Percentiles rank a stretch among this genome's conserved stretches.
phyloP scores from a whole-genome alignment of 2,113 vertebrate genomes.

The Manacus vitellinus region DNA sequence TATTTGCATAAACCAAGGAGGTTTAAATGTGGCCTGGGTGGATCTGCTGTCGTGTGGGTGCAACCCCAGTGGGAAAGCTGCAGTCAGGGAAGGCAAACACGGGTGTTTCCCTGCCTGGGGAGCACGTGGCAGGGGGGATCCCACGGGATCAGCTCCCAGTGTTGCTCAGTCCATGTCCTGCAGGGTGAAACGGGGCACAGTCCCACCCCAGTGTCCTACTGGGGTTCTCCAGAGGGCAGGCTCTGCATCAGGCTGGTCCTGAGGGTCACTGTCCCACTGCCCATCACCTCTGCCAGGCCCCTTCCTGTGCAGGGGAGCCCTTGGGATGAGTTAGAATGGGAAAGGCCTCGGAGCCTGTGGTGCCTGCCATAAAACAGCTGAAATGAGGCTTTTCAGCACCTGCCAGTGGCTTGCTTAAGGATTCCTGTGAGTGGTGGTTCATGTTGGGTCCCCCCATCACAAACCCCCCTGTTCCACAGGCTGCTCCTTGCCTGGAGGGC shows the following conservation, averaged over 20 bases:
- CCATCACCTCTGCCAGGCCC: not conserved
- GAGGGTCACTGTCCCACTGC: not conserved
- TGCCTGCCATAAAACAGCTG: not conserved
- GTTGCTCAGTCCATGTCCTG: fast-evolving
- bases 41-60: not conserved
- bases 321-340: not conserved
- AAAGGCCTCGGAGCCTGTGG: not conserved
- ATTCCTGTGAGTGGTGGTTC: not conserved
- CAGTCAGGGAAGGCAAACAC: not conserved
- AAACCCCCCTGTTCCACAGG: not conserved
- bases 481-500: not conserved
- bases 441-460: not conserved
- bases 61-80: not conserved
- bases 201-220: fast-evolving
- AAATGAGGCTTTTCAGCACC: not conserved
- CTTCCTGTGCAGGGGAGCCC: not conserved
- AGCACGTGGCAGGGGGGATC: not conserved
- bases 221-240: not conserved
- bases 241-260: not conserved
- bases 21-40: not conserved
- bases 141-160: not conserved
- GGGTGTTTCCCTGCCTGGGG: not conserved
- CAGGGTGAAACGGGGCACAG: fast-evolving
- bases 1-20: not conserved
- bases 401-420: not conserved